phyloP scores from a whole-genome alignment of 2,888 invertebrate genomes.

The Athripsodes cinereus region DNA sequence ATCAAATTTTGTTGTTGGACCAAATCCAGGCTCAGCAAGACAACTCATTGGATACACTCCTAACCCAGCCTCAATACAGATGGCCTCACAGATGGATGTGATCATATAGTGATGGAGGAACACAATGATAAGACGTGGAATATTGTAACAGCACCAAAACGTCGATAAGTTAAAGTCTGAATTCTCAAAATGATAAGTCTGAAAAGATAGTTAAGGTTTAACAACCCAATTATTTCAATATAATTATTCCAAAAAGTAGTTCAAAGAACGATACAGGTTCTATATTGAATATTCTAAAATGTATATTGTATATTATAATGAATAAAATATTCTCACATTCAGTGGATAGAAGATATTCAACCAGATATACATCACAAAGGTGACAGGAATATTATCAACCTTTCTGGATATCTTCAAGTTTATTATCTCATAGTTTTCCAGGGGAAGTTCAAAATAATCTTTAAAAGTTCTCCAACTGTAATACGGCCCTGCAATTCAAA shows the following conservation, averaged over 20 bases:
- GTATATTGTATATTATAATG: neutral
- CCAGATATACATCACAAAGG: conserved; percentile 47
- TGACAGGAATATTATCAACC: conserved; percentile 55
- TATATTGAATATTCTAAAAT: no score
- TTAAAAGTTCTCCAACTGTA: conserved; percentile 71
- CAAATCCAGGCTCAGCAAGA: conserved; percentile 62
- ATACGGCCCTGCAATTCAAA: conserved; percentile 70
- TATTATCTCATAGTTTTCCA: conserved; percentile 50
- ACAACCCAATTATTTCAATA: neutral
- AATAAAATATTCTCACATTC: conserved; percentile 41
- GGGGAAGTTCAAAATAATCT: conserved; percentile 59
- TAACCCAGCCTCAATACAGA: conserved; percentile 74
- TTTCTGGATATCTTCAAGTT: conserved; percentile 53
- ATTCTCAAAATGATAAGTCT: conserved; percentile 1
- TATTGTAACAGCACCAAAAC: conserved; percentile 69
- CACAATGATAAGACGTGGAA: conserved; percentile 70
- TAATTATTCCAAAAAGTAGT: neutral
- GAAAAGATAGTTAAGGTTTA: neutral
- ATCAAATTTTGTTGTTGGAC: conserved; percentile 58
- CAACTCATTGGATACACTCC: conserved; percentile 74
- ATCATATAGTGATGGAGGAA: conserved; percentile 70
- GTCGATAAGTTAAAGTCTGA: conserved; percentile 40
- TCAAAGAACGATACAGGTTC: no score
- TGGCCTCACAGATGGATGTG: conserved; percentile 72
- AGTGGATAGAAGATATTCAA: conserved; percentile 55